A percentile compares a stretch with the other conserved stretches of the same genome.
phyloP scores from a whole-genome alignment of 1,140 invertebrate species.

The Helicoverpa zea region DNA sequence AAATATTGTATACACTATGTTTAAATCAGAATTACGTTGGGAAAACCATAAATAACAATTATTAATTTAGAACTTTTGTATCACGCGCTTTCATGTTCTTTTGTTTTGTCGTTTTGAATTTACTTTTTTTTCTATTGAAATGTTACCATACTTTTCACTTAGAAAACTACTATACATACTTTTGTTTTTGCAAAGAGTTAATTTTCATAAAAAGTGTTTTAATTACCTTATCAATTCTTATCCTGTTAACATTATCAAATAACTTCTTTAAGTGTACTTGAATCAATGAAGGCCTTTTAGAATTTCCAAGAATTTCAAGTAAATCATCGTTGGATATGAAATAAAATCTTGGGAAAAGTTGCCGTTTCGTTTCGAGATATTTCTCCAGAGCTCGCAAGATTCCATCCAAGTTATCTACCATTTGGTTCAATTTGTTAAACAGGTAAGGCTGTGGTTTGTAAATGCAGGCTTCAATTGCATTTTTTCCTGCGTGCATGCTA shows the following conservation, averaged over 20 bases:
- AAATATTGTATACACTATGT: not conserved
- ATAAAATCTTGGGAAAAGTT: conserved; percentile 93
- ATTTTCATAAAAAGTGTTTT: not conserved
- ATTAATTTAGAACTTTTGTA: too few species aligned
- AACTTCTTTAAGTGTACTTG: conserved; percentile 95
- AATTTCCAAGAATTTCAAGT: conserved; percentile 94
- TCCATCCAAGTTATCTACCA: conserved; percentile 89
- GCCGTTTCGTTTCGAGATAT: conserved; percentile 94
- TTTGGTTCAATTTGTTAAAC: conserved; percentile 88
- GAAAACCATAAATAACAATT: not conserved
- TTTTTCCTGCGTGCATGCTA: conserved; percentile 86
- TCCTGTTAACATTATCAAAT: conserved; percentile 93
- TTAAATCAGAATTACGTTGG: not conserved
- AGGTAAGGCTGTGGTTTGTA: conserved; percentile 87
- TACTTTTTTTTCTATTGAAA: too few species aligned
- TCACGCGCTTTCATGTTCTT: too few species aligned
- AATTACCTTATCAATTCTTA: conserved; percentile 90
- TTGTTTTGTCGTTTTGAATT: too few species aligned
- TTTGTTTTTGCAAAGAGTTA: not conserved
- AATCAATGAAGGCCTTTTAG: conserved; percentile 93
- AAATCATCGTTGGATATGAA: conserved; percentile 96
- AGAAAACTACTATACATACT: not conserved
- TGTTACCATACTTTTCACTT: too few species aligned
- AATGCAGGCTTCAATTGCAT: conserved; percentile 87
- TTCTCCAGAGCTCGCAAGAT: conserved; percentile 92